These are phyloP conservation scores for Herpetotheres cachinnans DNA, from an alignment of 2,113 vertebrate species.

Conservation along the genomic window DNA sequence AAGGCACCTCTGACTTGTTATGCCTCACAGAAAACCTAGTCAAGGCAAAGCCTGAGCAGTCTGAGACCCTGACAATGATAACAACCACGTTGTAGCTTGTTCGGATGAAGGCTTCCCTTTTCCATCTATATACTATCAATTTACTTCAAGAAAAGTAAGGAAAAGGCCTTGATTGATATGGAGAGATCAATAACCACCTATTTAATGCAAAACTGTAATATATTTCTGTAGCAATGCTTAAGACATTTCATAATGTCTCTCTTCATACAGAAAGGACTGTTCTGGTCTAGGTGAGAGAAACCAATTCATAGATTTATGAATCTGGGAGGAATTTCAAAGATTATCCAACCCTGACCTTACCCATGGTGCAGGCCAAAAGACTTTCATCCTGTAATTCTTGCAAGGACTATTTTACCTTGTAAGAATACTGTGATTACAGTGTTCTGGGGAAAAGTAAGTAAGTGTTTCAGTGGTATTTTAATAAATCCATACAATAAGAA, in stretches of 20 bases:
- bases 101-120: not conserved
- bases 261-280: not conserved
- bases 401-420: not conserved
- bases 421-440: not conserved
- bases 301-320: not conserved
- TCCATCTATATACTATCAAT: not conserved
- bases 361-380: not conserved
- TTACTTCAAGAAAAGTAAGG: not conserved
- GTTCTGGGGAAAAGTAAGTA: not conserved
- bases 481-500: not conserved
- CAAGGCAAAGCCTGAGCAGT: not conserved
- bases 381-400: not conserved
- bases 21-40: not conserved
- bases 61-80: not conserved
- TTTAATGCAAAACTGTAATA: not conserved
- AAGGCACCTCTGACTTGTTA: not conserved
- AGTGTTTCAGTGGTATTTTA: not conserved
- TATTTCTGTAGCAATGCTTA: not conserved
- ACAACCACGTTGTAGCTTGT: accelerated
- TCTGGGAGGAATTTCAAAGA: not conserved
- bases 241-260: not conserved
- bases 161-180: not conserved
- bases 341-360: not conserved
- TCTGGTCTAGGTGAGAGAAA: not conserved
- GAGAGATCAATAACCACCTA: not conserved